Evolutionary conservation across 2,797 vertebrate genomes (phyloP).

Genomic region (Capromys pilorides): DNA sequence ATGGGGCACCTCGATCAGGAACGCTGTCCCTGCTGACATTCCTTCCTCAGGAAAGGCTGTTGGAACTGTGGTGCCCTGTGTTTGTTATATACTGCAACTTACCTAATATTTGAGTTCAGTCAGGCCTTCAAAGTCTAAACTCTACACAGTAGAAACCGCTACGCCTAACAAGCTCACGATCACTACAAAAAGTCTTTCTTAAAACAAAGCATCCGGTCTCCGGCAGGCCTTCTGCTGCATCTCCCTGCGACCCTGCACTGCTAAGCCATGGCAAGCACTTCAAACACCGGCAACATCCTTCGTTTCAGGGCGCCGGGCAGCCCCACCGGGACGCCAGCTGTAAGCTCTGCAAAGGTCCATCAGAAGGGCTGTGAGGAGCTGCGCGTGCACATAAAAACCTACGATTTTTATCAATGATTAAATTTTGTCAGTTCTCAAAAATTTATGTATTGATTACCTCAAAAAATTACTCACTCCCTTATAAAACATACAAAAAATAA

Average conservation of each 20-base stretch:
- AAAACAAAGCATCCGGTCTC: not conserved
- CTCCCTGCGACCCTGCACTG: not conserved
- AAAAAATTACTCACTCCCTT: slow-evolving; percentile 40
- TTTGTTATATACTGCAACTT: not conserved
- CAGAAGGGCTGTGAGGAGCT: not conserved
- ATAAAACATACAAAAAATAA: not conserved
- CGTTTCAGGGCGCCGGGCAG: not conserved
- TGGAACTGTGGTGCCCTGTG: not conserved
- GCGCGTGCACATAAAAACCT: not conserved
- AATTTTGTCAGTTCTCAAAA: slow-evolving; percentile 43
- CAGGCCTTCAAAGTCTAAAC: slow-evolving; percentile 18
- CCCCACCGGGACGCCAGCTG: slow-evolving; percentile 46
- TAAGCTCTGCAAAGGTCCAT: slow-evolving; percentile 11
- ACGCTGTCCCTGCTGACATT: not conserved
- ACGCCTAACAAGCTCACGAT: not conserved
- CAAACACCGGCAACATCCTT: not conserved
- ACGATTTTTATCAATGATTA: slow-evolving; percentile 41
- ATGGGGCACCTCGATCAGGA: not conserved
- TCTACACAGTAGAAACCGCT: not conserved
- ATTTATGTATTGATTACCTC: not conserved
- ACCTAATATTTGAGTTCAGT: slow-evolving; percentile 42
- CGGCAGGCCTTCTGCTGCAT: not conserved
- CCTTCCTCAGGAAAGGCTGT: not conserved
- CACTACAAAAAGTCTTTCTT: slow-evolving; percentile 9
- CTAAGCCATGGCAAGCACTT: not conserved